Conservation (phyloP, 1,140 invertebrate species). For the Zophobas atratus region DNA sequence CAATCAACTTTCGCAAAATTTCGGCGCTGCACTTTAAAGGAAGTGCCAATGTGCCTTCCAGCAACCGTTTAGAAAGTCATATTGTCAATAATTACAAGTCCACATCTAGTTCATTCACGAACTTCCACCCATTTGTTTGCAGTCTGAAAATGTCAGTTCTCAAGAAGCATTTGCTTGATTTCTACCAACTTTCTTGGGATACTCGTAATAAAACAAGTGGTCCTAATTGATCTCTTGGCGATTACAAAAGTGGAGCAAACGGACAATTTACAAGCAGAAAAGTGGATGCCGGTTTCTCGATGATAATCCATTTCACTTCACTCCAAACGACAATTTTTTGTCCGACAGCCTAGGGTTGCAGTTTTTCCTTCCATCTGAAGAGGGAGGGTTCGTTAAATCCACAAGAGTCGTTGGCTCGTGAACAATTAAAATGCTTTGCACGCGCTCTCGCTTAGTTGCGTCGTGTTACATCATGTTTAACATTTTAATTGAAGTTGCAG, state of each 20-base stretch:
- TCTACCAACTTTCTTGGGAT: conserved; percentile 26
- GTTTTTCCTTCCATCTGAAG: conserved; percentile 21
- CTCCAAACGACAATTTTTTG: not conserved
- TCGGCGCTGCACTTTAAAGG: not conserved
- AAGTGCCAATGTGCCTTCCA: conserved; percentile 7
- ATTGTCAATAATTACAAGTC: conserved; percentile 29
- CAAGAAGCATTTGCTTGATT: not conserved
- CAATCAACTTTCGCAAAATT: conserved; percentile 4
- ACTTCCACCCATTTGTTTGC: conserved; percentile 11
- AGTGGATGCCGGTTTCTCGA: conserved; percentile 19
- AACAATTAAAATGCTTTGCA: conserved; percentile 55
- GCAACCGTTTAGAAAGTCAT: conserved; percentile 12
- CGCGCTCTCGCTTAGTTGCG: conserved; percentile 49
- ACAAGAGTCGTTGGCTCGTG: conserved; percentile 50
- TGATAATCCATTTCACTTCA: conserved; percentile 2
- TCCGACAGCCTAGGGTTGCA: not conserved
- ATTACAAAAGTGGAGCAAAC: conserved; percentile 33
- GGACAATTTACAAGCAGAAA: conserved; percentile 11
- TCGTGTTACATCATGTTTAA: conserved; percentile 54
- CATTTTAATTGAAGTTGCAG: conserved; percentile 51
- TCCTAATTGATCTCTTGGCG: conserved; percentile 20
- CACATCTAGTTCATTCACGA: conserved; percentile 32
- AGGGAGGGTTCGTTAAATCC: conserved; percentile 47
- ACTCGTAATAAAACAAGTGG: conserved; percentile 6
- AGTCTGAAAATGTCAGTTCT: conserved; percentile 23